phyloP scores from a whole-genome alignment of 2,888 invertebrate species.

The Tethea ocularis region DNA sequence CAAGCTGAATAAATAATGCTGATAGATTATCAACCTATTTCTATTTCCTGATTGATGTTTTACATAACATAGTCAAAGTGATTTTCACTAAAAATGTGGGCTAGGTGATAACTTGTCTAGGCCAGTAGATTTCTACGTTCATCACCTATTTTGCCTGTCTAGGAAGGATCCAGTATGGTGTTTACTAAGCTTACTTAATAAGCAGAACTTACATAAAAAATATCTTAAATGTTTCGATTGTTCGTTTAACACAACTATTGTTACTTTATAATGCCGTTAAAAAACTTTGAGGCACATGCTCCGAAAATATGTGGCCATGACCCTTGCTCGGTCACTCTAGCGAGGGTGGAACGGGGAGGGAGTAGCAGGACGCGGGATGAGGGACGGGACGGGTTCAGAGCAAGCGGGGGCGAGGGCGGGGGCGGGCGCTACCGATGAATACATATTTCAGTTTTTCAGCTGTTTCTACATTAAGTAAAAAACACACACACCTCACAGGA shows the following conservation, averaged over 20 bases:
- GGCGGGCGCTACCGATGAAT: conserved; percentile 26
- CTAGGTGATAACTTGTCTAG: no score
- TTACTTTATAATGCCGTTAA: conserved; percentile 14
- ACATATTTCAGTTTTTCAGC: conserved; percentile 42
- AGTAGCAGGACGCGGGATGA: conserved; percentile 28
- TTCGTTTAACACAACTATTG: neutral
- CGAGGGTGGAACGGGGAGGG: conserved; percentile 42
- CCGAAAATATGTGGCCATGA: conserved; percentile 75
- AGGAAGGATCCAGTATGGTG: no score
- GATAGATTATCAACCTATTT: no score
- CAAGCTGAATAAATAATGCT: no score
- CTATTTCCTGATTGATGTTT: no score
- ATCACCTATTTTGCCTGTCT: no score
- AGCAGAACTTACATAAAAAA: no score
- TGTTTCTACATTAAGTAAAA: conserved; percentile 38
- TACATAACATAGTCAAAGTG: no score
- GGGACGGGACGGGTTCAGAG: conserved; percentile 48
- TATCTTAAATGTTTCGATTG: no score
- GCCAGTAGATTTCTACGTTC: no score
- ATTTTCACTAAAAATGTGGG: no score
- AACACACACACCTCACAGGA: conserved; percentile 32
- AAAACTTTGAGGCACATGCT: conserved; percentile 54
- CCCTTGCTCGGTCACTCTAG: conserved; percentile 68
- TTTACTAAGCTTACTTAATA: no score
- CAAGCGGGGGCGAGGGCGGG: conserved; percentile 44